Base-by-base conservation (phyloP, 2,797 vertebrate genomes). In the Ptychadena robeensis region DNA sequence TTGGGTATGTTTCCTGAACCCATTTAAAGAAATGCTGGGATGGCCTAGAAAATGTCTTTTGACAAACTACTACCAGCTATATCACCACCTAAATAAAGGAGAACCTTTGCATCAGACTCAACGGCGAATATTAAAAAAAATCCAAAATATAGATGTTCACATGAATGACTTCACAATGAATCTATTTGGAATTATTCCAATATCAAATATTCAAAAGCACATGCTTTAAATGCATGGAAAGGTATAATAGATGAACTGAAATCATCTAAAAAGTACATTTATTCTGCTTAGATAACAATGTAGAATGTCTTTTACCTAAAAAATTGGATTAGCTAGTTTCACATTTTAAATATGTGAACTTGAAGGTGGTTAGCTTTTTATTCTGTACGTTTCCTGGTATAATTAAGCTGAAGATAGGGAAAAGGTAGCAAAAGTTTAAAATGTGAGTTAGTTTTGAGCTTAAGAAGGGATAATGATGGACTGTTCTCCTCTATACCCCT, bases 401-500 rank as follows among this genome's bases (percentile, higher is more conserved):
- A 77, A 82, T 77, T 81, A 81, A 65, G 2, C 37, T 79, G 64
- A 68, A 57, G 32, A 63, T 25, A 28, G 27, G 25, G 35, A 31
- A 69, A 35, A 25, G 22, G 57, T 27, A 31, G 44, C 35, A 63
- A 69, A 82, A 57, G 31, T 81, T 4, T 9, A 68, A 9, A 68
- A 82, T 59, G 44, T 63, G 14, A 71, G 73, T 76, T 64, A 70
- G 66, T 75, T 15, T 77, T 67, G 70, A 8, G 22, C 28, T 25
- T 61, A 64, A 63, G 35, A 61, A 57, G 31, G 61, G 59, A 79
- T 73, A 79, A 79, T 79, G 76, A 84, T 79, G 69, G 70, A 71
- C 75, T 79, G 63, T 31, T 35, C 25, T 59, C 28, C 72, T 61
- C 38, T 53, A 35, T 65, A 75, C 64, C 82, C 61, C 77, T 67